These are phyloP conservation scores for Lasioglossum villosulum DNA, from an alignment of 2,888 invertebrate species.

Conservation along the genomic window DNA sequence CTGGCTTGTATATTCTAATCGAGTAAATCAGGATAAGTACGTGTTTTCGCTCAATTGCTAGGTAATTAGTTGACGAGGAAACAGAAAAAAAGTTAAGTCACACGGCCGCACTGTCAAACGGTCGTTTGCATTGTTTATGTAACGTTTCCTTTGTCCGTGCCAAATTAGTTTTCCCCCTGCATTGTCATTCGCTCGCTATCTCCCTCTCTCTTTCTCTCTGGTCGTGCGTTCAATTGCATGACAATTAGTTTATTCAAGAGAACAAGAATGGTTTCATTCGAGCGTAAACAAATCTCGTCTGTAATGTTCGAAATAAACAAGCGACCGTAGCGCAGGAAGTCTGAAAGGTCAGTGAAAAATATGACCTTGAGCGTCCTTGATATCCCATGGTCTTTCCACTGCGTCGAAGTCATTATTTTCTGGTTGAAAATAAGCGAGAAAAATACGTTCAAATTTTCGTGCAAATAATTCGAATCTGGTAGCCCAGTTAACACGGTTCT, in stretches of 20 bases:
- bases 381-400: no score
- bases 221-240: slow-evolving; percentile 29
- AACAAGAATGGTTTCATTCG: slow-evolving; percentile 7
- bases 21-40: slow-evolving; percentile 65
- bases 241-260: slow-evolving; percentile 21
- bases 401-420: neutral
- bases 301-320: neutral
- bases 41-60: slow-evolving; percentile 54
- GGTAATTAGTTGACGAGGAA: slow-evolving; percentile 39
- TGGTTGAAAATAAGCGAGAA: neutral
- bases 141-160: slow-evolving; percentile 45
- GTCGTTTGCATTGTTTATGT: slow-evolving; percentile 45
- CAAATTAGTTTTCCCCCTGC: slow-evolving; percentile 44
- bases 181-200: slow-evolving; percentile 32
- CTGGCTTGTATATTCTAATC: slow-evolving; percentile 70
- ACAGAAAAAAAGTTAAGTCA: slow-evolving; percentile 35
- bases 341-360: neutral
- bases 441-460: neutral
- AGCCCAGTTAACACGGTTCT: no score
- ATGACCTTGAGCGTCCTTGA: slow-evolving; percentile 2
- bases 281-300: slow-evolving; percentile 4
- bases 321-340: neutral
- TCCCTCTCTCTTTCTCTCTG: neutral
- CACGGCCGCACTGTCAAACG: slow-evolving; percentile 24
- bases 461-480: neutral